Evolutionary conservation across 2,888 invertebrate species (phyloP).

Genomic region (Hoplodrina blanda): DNA sequence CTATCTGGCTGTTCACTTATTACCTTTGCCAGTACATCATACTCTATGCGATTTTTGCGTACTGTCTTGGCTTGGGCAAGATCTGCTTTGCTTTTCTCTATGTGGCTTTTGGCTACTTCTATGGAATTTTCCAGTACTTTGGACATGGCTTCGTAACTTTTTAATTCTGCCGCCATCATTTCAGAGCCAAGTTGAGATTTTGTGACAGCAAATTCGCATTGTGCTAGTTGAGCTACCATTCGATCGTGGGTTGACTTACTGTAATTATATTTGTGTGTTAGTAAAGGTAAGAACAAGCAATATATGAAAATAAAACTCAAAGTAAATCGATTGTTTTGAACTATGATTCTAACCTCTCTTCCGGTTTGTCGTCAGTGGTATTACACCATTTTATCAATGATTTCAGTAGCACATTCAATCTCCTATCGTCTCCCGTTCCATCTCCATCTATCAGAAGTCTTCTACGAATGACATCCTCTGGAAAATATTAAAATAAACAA

Average conservation of each 20-base stretch:
- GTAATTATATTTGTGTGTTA: constrained; percentile 26
- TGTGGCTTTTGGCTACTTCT: constrained; percentile 94
- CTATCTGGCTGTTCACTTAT: constrained; percentile 97
- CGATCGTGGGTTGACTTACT: constrained; percentile 94
- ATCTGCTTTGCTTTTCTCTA: constrained; percentile 95
- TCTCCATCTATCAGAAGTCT: constrained; percentile 98
- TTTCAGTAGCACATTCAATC: constrained; percentile 96
- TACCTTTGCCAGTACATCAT: constrained; percentile 97
- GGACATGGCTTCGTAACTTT: constrained; percentile 95
- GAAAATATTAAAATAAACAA: constrained; percentile 55
- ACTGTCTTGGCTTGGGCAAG: constrained; percentile 96
- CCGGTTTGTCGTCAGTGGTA: constrained; percentile 91
- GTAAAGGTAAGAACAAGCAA: neutral
- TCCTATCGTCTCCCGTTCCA: constrained; percentile 98
- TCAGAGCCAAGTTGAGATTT: constrained; percentile 95
- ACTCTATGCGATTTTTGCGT: constrained; percentile 97
- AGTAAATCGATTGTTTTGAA: neutral
- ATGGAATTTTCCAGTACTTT: constrained; percentile 95
- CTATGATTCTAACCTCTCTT: constrained; percentile 90
- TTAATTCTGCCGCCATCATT: constrained; percentile 96
- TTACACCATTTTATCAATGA: constrained; percentile 95
- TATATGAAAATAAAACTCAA: neutral
- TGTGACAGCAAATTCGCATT: constrained; percentile 96
- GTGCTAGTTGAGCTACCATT: constrained; percentile 95
- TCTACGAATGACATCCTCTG: constrained; percentile 98